Percentiles rank a stretch among this genome's conserved stretches.
phyloP scores from a whole-genome alignment of 2,888 invertebrate species.

The Ernsta delagoae region DNA sequence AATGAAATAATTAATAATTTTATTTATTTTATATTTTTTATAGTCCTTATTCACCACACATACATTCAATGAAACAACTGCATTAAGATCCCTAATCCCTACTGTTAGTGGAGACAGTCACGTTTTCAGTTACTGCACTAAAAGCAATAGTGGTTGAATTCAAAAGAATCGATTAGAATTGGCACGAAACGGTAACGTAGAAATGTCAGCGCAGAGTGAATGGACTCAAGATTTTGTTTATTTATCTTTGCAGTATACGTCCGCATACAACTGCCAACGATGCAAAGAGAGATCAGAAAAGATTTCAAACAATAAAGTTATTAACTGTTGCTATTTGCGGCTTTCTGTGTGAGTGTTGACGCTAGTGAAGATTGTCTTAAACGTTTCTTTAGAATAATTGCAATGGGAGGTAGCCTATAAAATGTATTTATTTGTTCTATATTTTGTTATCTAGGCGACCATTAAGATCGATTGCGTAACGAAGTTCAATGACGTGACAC shows the following conservation, averaged over 20 bases:
- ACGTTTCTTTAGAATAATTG: conserved; percentile 28
- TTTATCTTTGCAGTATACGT: conserved; percentile 71
- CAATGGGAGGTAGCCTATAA: not conserved
- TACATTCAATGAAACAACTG: no score
- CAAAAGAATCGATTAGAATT: conserved; percentile 63
- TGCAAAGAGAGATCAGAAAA: conserved; percentile 64
- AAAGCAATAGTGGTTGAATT: conserved; percentile 47
- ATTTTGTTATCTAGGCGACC: conserved; percentile 34
- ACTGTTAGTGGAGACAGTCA: no score
- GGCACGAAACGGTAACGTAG: conserved; percentile 67
- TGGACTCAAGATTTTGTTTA: conserved; percentile 77
- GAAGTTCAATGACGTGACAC: conserved; percentile 55
- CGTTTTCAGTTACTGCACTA: not conserved
- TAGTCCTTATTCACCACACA: no score
- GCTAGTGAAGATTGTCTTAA: conserved; percentile 46
- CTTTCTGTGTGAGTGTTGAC: conserved; percentile 46
- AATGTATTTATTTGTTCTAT: conserved; percentile 10
- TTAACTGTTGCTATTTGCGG: conserved; percentile 46
- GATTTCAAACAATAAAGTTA: conserved; percentile 65
- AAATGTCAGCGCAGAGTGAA: conserved; percentile 82
- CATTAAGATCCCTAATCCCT: no score
- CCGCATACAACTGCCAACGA: conserved; percentile 78
- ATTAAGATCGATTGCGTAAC: conserved; percentile 45
- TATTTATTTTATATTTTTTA: no score
- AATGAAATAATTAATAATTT: not conserved